Conservation (phyloP, 2,888 invertebrate genomes). For the Lithophane leautieri region DNA sequence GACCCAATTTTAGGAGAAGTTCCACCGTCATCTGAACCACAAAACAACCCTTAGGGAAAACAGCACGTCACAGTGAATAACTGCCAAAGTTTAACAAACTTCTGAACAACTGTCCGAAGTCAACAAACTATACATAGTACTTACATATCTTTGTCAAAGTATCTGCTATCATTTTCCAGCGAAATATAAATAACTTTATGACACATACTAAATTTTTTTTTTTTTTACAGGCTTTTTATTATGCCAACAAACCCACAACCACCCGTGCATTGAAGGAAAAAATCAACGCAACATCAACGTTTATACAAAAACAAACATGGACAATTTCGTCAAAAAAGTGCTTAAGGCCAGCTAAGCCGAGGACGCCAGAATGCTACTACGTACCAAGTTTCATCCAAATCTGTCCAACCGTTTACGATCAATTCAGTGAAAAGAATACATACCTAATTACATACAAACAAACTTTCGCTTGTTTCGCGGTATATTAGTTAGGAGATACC, state of each 20-base stretch:
- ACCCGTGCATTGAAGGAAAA: not conserved
- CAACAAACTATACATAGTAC: conserved; percentile 36
- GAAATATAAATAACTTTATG: not conserved
- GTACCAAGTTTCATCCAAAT: not conserved
- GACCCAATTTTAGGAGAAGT: conserved; percentile 38
- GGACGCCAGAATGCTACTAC: not conserved
- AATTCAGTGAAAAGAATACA: not conserved
- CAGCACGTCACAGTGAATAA: conserved; percentile 33
- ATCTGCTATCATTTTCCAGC: not conserved
- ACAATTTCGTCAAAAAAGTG: not conserved
- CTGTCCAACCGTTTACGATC: not conserved
- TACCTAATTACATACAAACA: not conserved
- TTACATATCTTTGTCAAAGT: not conserved
- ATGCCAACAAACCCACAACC: not conserved
- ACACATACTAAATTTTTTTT: no score
- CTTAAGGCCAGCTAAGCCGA: not conserved
- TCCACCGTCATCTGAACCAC: conserved; percentile 18
- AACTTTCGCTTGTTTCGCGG: not conserved
- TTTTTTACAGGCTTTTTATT: no score
- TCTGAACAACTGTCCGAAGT: conserved; percentile 17
- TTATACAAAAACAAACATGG: not conserved
- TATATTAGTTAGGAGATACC: not conserved
- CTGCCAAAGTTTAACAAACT: conserved; percentile 35
- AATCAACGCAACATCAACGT: not conserved
- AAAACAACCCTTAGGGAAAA: conserved; percentile 34